A percentile compares a stretch with the other conserved stretches of the same genome.
Evolutionary conservation across 2,888 invertebrate genomes (phyloP).

Genomic region (Taphrorychus bicolor): DNA sequence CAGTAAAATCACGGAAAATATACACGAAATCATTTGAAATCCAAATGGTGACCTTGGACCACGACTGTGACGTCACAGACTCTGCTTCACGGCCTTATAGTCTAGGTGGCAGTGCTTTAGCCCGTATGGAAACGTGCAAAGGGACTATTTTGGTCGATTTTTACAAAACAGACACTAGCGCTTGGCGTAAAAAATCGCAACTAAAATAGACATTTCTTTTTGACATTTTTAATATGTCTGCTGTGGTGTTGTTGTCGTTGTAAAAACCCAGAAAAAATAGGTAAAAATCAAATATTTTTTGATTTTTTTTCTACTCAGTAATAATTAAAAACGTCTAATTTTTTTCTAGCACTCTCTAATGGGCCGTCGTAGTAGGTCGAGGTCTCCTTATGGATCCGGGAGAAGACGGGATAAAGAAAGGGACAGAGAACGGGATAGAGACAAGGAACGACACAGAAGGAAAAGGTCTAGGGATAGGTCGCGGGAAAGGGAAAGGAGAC

Average conservation of each 20-base stretch:
- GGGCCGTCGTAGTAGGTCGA: constrained; percentile 63
- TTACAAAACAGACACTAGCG: constrained; percentile 51
- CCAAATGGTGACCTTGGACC: too few relatives aligned
- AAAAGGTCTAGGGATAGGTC: constrained; percentile 57
- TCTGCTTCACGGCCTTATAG: too few relatives aligned
- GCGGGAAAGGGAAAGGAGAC: constrained; percentile 59
- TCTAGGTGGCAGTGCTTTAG: too few relatives aligned
- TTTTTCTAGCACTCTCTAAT: constrained; percentile 51
- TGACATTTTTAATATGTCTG: constrained; percentile 50
- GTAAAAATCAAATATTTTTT: constrained; percentile 44
- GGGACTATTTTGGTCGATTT: constrained; percentile 39
- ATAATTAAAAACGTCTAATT: constrained; percentile 41
- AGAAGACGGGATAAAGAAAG: constrained; percentile 63
- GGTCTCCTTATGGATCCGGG: constrained; percentile 60
- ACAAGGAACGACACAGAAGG: constrained; percentile 58
- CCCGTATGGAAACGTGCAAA: constrained; percentile 38
- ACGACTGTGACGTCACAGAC: too few relatives aligned
- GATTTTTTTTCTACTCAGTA: constrained; percentile 37
- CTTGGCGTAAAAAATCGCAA: constrained; percentile 56
- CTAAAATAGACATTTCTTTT: constrained; percentile 54
- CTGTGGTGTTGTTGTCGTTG: constrained; percentile 43
- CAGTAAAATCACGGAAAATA: too few relatives aligned
- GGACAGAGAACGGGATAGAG: constrained; percentile 62
- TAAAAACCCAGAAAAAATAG: constrained; percentile 45
- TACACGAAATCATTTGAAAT: too few relatives aligned